phyloP scores from a whole-genome alignment of 2,113 vertebrate species.

The Monopterus albus region DNA sequence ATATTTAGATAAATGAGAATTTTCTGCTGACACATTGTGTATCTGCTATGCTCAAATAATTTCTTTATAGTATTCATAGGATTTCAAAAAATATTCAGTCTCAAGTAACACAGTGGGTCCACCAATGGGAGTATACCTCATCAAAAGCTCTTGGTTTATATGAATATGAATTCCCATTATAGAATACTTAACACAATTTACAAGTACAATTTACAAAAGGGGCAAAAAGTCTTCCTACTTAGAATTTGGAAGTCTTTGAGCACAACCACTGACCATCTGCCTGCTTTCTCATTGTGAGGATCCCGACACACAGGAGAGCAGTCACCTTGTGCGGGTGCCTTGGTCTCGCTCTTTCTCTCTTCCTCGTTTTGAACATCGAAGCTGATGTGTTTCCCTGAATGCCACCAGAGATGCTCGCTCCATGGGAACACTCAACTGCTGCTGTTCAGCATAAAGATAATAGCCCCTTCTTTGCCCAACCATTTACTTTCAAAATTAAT shows the following conservation, averaged over 20 bases:
- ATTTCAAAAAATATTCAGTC: too few species aligned
- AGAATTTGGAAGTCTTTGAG: slow-evolving; percentile 1
- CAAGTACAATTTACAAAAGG: neutral
- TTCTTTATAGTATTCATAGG: too few species aligned
- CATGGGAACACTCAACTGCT: slow-evolving; percentile 35
- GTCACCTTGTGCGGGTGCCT: slow-evolving; percentile 27
- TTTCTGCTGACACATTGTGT: too few species aligned
- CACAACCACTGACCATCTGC: slow-evolving; percentile 22
- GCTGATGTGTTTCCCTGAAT: slow-evolving; percentile 33
- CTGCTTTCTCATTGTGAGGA: slow-evolving; percentile 2
- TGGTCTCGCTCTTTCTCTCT: slow-evolving; percentile 1
- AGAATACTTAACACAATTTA: too few species aligned
- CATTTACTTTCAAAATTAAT: slow-evolving; percentile 75
- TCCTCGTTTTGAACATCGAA: slow-evolving; percentile 62
- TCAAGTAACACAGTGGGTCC: too few species aligned
- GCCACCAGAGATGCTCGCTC: slow-evolving; percentile 50
- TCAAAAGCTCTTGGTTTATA: too few species aligned
- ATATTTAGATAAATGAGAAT: too few species aligned
- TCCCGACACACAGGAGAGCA: slow-evolving; percentile 37
- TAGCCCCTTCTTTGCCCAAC: slow-evolving; percentile 50
- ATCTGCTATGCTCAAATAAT: too few species aligned
- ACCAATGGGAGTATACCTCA: too few species aligned
- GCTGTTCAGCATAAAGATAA: slow-evolving; percentile 61
- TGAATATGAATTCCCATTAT: too few species aligned
- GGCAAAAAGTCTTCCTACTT: neutral